Conservation (phyloP, 2,797 vertebrate genomes). For the Microctenopoma lineatum region DNA sequence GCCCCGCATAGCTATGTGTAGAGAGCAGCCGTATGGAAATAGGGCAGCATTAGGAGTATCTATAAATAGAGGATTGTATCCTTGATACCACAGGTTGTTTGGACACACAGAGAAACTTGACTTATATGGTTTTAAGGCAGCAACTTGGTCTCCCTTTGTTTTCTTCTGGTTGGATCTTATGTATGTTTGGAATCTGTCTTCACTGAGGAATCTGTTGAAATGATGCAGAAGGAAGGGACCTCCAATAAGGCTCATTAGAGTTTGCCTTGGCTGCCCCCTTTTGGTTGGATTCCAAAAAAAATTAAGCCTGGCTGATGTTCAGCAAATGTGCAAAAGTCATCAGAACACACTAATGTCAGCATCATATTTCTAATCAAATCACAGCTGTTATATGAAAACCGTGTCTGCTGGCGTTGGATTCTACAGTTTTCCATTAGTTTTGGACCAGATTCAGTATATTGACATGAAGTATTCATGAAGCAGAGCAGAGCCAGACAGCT, state of each 20-base stretch:
- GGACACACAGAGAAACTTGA: constrained; percentile 72
- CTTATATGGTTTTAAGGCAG: constrained; percentile 77
- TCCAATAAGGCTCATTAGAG: constrained; percentile 63
- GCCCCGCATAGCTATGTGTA: constrained; percentile 87
- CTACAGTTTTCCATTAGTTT: constrained; percentile 51
- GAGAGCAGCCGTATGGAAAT: constrained; percentile 87
- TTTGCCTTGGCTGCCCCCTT: constrained; percentile 86
- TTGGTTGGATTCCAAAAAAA: constrained; percentile 81
- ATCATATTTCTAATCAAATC: constrained; percentile 57
- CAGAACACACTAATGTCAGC: constrained; percentile 40
- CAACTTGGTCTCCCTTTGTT: constrained; percentile 17
- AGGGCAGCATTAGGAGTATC: constrained; percentile 74
- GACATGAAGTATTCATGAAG: constrained; percentile 43
- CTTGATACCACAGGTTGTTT: constrained; percentile 77
- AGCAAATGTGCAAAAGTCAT: constrained; percentile 49
- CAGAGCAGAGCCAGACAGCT: constrained; percentile 23
- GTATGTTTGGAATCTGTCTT: constrained; percentile 79
- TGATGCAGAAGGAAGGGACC: constrained; percentile 56
- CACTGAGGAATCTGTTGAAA: constrained; percentile 79
- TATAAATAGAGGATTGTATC: constrained; percentile 83
- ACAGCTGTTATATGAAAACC: constrained; percentile 49
- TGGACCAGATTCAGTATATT: constrained; percentile 46
- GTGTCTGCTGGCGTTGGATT: constrained; percentile 46
- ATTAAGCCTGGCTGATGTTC: constrained; percentile 48
- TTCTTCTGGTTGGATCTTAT: constrained; percentile 70